Evolutionary conservation across 2,888 invertebrate species (phyloP), one percentile per base, ranked within the genome.

Genomic region (Philaethria dido): DNA sequence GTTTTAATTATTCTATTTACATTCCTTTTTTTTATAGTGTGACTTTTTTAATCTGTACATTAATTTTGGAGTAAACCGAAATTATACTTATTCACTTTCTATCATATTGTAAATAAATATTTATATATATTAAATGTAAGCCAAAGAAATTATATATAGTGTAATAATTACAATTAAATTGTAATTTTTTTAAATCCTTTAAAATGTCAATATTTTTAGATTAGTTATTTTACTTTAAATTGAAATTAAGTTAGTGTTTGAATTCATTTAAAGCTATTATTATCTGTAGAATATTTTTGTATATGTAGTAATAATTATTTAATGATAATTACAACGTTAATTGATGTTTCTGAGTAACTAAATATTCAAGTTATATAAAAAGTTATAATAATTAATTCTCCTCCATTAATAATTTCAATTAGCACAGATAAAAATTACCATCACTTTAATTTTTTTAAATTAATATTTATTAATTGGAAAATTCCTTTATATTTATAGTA

Each of bases 31-130:
- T 29, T 16, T n/a, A 52, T 22, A 22, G 11, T 11, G 25, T 64
- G 54, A 47, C 13, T 45, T 33, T 66, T 36, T 29, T 36, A 62
- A 54, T 45, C 47, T 16, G 22, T 60, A 18, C 54, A 57, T 74
- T 77, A 76, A 74, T 76, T 81, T 78, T 70, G 77, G 83, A 85
- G 84, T 76, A 86, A 86, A 86, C 86, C 86, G 86, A 76, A 75
- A 78, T 77, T 73, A 70, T 78, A 78, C 76, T 71, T 36, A 36
- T 36, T 39, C 18, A 29, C 25, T 13, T 25, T 60, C 16, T 18
- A 14, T 45, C 45, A 45, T 60, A 6, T 45, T 60, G 60, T 60
- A 60, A 45, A 60, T 45, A 29, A 52, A 25, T 25, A 14, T 50
- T 29, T 5, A 52, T 33, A n/a, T 22, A 25, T 44, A 44, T 59